Base-by-base conservation (phyloP, 1,140 invertebrate genomes). In the Drosophila gunungcola region DNA sequence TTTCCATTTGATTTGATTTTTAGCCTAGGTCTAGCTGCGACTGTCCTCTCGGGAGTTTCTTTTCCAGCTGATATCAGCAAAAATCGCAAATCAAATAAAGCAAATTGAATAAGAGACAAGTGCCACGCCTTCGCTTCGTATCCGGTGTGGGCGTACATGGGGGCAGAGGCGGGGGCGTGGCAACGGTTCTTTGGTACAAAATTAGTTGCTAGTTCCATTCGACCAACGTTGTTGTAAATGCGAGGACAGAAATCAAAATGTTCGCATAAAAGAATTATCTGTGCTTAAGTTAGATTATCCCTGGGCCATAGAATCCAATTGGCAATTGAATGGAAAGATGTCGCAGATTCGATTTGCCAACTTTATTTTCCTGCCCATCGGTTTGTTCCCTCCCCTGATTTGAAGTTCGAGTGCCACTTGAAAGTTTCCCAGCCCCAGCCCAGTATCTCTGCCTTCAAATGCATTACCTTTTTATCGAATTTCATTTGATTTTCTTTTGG, bases 191-290 rank as follows among this genome's bases (percentile, higher is more conserved):
- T 52, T 57, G 27, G 64, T 52, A 77, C 53, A 60, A 83, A 88
- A 88, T 88, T 83, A 88, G 83, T 88, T 83, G 72, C 46, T 80
- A 82, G 70, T 81, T 78, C 57, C 54, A 11, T 60, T 51, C 38
- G 52, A 36, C 36, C 36, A 43, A 27, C 51, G 46, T 39, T 58
- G 67, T 74, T 76, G 79, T 70, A 82, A 88, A 72, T 68, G 84
- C 65, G 67, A 72, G 61, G 72, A 73, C 52, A 73, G 58, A 88
- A 89, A 88, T 88, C 83, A 88, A 88, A 88, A 88, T 86, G 83
- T 89, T 77, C 84, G 65, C 80, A 88, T 88, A 88, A 88, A 89
- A 89, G 84, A 89, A 88, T 88, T 88, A 88, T 88, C 84, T 89
- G 72, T 80, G 77, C 84, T 88, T 88, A 89, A 89, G 84, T 88